These are phyloP conservation scores for Prinia subflava DNA, from an alignment of 2,113 vertebrate species.

Conservation along the genomic window DNA sequence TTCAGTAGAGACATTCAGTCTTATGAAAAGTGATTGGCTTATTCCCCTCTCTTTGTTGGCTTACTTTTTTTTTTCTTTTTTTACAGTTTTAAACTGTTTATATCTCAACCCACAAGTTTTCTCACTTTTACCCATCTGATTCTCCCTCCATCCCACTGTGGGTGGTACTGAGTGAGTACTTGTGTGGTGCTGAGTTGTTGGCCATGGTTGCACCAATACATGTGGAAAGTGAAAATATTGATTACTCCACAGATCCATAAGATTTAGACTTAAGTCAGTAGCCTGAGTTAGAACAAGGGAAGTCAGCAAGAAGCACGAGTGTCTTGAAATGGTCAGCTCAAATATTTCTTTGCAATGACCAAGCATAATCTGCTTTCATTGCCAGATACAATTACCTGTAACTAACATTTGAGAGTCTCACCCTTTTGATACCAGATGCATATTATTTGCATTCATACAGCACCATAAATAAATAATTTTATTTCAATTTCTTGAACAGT, in stretches of 20 bases:
- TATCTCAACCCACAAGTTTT: background rate
- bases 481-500: background rate
- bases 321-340: background rate
- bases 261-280: background rate
- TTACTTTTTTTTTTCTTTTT: too few relatives aligned
- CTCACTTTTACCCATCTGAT: background rate
- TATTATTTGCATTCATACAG: background rate
- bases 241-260: background rate
- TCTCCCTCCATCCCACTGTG: background rate
- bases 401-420: background rate
- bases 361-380: background rate
- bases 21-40: background rate
- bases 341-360: background rate
- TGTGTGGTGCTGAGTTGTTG: background rate
- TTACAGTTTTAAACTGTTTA: background rate
- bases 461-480: background rate
- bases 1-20: rapidly evolving
- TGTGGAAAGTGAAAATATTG: background rate
- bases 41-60: background rate
- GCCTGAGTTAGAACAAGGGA: background rate
- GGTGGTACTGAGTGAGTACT: background rate
- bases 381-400: background rate
- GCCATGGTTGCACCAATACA: background rate
- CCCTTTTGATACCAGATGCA: background rate
- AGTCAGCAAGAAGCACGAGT: background rate